Evolutionary conservation across 1,140 invertebrate species (phyloP).

Genomic region (Diabrotica virgifera): DNA sequence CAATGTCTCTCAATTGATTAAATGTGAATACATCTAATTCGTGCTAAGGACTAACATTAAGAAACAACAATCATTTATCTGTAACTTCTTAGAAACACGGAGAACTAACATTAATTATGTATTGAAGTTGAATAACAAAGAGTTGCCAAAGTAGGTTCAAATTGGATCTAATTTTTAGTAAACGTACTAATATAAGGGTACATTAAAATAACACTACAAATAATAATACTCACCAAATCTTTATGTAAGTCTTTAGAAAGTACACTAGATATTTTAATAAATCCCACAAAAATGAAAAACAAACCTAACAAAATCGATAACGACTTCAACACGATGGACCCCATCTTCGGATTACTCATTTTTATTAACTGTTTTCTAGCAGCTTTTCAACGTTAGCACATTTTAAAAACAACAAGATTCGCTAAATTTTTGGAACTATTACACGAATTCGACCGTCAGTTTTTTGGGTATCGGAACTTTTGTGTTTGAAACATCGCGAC

Average conservation of each 20-base stretch:
- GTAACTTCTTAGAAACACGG: too few species aligned
- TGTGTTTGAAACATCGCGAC: slow-evolving; percentile 13
- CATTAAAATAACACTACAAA: background rate
- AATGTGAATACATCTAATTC: too few species aligned
- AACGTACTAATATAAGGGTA: too few species aligned
- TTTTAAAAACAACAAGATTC: background rate
- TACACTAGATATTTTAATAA: slow-evolving; percentile 85
- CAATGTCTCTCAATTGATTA: too few species aligned
- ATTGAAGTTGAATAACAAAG: slow-evolving; percentile 31
- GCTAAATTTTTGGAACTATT: too few species aligned
- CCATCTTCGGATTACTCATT: slow-evolving; percentile 48
- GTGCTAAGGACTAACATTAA: too few species aligned
- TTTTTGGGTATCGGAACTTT: background rate
- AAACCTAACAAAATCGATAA: slow-evolving; percentile 87
- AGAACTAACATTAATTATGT: background rate
- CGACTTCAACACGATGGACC: slow-evolving; percentile 83
- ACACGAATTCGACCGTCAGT: too few species aligned
- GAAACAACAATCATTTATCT: slow-evolving; percentile 15
- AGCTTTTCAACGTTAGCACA: background rate
- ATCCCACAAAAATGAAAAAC: slow-evolving; percentile 94
- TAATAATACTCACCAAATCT: slow-evolving; percentile 78
- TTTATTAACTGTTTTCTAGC: background rate
- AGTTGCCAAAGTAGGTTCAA: background rate
- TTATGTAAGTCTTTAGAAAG: slow-evolving; percentile 94
- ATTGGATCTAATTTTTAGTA: too few species aligned